Evolutionary conservation across 2,888 invertebrate species (phyloP), one percentile per base, ranked within the genome.

Genomic region (Elegia similella): DNA sequence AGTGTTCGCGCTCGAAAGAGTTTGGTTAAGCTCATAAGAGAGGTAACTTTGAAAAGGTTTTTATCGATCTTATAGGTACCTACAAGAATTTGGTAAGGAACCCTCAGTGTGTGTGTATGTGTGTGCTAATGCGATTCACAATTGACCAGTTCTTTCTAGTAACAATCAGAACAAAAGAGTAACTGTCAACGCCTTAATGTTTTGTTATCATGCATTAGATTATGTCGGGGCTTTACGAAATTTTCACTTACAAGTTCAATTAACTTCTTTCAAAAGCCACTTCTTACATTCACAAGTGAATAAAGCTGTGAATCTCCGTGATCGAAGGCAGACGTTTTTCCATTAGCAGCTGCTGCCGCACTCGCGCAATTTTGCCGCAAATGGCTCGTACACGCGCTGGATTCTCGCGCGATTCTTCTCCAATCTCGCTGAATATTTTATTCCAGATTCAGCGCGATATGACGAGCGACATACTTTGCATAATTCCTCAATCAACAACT

Each of bases 291-390:
- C 58, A 59, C 58, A 66, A 69, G 67, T 72, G 65, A 70, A 64
- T 61, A 69, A 67, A 68, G 69, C 65, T 62, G 64, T 65, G 70
- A 75, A 72, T 47, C 71, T 70, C 61, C 62, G 62, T 68, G 79
- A 77, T 78, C 72, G 72, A 66, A 69, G 66, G 68, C 69, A 76
- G 77, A 75, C 75, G 67, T 79, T 81, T 82, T 80, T 78, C 78
- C 80, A 84, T 84, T 81, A 82, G 73, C 69, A 69, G 68, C 67
- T 69, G 75, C 75, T 71, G 73, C 66, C 72, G 72, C 67, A 70
- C 67, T 69, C 77, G 76, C 68, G 64, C 80, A 81, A 82, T 84
- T 84, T 82, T 78, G 66, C 68, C 75, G 73, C 75, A 82, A 84
- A 84, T 82, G 82, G 77, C 69, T 72, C 71, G 75, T 69, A 73